Base-by-base conservation (phyloP, 2,113 vertebrate species). In the Silurus glanis region DNA sequence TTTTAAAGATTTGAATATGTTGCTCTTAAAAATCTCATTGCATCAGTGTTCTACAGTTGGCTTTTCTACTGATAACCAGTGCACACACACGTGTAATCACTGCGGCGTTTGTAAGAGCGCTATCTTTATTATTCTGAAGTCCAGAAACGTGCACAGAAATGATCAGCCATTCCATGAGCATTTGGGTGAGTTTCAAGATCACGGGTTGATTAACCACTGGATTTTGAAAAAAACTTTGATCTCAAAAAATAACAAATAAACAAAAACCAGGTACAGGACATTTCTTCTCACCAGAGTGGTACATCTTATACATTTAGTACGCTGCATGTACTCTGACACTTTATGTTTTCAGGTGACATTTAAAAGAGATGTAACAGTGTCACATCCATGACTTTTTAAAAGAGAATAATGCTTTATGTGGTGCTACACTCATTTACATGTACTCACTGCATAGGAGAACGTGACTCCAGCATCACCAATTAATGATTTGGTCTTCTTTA, bases 361-460 rank as follows among this genome's bases (percentile, higher is more conserved):
- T 9, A 45, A 72, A 71, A 72, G 45, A 47, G 17, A 47, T 47
- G 17, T 21, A 47, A 17, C 8, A 4, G 71, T 9, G 19, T 4
- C 45, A 74, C 9, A 7, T n/a, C 47, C 23, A 47, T 75, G 47
- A 75, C 19, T 0, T 3, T 0, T 3, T 5, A 8, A 25, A 53
- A 53, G 10, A 16, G 23, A 25, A 14, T 4, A 53, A 16, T 55
- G 47, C 19, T 4, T 51, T 4, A 2, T 12, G 6, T 72, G 62
- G 9, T 9, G 23, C 1, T 13, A 66, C 2, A 19, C 21, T 9
- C 37, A 49, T 72, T 72, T 72, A 49, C 13, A 55, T 76, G 58
- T 82, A 94, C 95, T 95, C 87, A 96, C 95, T 58, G 95, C 91
- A 25, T 95, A 95, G 6, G 94, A 92, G 87, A 96, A 96, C 0